Percentiles rank a stretch among this genome's conserved stretches.
Conservation (phyloP, 2,797 vertebrate genomes). For the Microctenopoma stevenorrisi region DNA sequence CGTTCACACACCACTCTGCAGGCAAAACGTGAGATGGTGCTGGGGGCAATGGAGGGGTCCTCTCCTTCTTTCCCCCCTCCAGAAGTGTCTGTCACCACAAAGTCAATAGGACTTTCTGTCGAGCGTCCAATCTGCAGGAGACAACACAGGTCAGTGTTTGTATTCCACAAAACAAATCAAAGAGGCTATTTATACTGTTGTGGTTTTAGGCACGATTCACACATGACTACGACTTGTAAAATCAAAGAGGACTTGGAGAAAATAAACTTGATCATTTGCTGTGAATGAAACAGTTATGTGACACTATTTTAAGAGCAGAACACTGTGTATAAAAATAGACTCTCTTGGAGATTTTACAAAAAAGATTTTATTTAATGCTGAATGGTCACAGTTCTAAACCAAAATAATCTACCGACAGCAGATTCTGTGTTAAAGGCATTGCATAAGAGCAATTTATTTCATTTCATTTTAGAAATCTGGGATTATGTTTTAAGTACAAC, state of each 20-base stretch:
- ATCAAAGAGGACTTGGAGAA: neutral
- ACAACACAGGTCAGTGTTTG: conserved; percentile 7
- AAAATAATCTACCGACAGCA: conserved; percentile 42
- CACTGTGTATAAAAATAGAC: conserved; percentile 46
- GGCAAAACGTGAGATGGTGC: conserved; percentile 86
- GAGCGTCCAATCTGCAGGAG: conserved; percentile 82
- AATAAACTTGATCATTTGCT: neutral
- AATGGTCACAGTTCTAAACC: conserved; percentile 16
- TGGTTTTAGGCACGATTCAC: neutral
- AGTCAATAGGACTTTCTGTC: conserved; percentile 86
- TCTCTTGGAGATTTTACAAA: conserved; percentile 20
- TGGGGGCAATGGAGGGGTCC: conserved; percentile 83
- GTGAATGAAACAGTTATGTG: conserved; percentile 4
- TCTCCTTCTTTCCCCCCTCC: conserved; percentile 82
- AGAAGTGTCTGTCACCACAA: conserved; percentile 85
- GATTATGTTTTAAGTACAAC: conserved; percentile 3
- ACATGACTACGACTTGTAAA: neutral
- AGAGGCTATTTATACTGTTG: neutral
- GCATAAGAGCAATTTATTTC: conserved; percentile 40
- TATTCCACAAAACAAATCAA: conserved; percentile 1
- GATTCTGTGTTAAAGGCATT: conserved; percentile 41
- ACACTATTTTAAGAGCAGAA: conserved; percentile 16
- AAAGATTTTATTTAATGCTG: conserved; percentile 18
- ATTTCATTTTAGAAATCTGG: neutral
- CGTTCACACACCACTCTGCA: conserved; percentile 86